Percentiles rank a stretch among this genome's conserved stretches.
phyloP scores from a whole-genome alignment of 1,140 invertebrate genomes.

The Ptiloglossa arizonensis region DNA sequence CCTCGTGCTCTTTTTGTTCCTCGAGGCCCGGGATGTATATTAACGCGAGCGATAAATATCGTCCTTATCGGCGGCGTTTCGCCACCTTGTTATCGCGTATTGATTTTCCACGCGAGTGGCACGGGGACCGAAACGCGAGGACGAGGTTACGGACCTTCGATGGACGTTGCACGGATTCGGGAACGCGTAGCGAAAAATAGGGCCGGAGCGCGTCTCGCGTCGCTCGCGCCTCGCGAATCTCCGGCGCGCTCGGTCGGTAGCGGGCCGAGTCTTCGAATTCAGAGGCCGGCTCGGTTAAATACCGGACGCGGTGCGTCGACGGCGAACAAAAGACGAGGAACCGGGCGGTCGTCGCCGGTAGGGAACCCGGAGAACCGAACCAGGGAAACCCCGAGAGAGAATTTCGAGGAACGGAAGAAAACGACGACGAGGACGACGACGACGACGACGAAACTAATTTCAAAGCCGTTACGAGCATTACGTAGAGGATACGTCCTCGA shows the following conservation, averaged over 20 bases:
- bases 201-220: not conserved
- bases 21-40: slow-evolving; percentile 44
- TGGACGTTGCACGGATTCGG: slow-evolving; percentile 18
- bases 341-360: not conserved
- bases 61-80: slow-evolving; percentile 64
- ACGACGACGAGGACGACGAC: too few species aligned
- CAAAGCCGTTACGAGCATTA: slow-evolving; percentile 54
- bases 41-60: slow-evolving; percentile 63
- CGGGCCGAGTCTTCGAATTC: not conserved
- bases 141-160: slow-evolving; percentile 30
- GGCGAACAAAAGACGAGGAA: not conserved
- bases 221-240: too few species aligned
- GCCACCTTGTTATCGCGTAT: slow-evolving; percentile 67
- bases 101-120: slow-evolving; percentile 52
- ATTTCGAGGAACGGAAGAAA: slow-evolving; percentile 21
- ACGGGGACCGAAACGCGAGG: not conserved
- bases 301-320: too few species aligned
- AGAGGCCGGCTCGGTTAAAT: not conserved
- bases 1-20: slow-evolving; percentile 51
- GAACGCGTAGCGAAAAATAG: slow-evolving; percentile 9
- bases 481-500: slow-evolving; percentile 33
- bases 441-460: slow-evolving; percentile 51
- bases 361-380: not conserved
- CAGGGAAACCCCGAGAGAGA: not conserved
- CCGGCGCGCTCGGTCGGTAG: not conserved